Percentiles rank a stretch among this genome's conserved stretches.
Evolutionary conservation across 2,888 invertebrate genomes (phyloP).

Genomic region (Brenthis ino): DNA sequence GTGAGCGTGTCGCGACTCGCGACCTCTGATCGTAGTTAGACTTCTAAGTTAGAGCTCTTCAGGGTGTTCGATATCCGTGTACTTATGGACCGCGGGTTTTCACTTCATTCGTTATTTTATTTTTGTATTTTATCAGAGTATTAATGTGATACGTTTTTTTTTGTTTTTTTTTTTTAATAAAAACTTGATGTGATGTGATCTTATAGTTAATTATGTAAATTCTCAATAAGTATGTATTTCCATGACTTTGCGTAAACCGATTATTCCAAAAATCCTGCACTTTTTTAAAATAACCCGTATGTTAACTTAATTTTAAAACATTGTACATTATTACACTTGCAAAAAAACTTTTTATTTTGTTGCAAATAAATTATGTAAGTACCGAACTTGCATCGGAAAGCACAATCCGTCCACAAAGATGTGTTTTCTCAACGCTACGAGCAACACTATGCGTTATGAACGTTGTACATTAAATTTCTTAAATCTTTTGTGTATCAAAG

Average conservation of each 20-base stretch:
- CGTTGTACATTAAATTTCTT: neutral
- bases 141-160: constrained; percentile 3
- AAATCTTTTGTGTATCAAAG: constrained; percentile 5
- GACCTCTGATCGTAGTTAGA: constrained; percentile 2
- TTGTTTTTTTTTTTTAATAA: neutral
- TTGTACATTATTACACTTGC: neutral
- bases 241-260: too few species aligned
- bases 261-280: too few species aligned
- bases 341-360: neutral
- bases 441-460: constrained; percentile 12
- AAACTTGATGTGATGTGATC: neutral
- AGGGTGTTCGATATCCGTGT: constrained; percentile 31
- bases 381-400: constrained; percentile 44
- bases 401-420: constrained; percentile 69
- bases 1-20: constrained; percentile 45
- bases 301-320: too few species aligned
- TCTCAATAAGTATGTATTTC: too few species aligned
- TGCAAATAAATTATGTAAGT: neutral
- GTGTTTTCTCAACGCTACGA: constrained; percentile 47
- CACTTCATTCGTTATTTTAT: constrained; percentile 13
- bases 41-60: constrained; percentile 25
- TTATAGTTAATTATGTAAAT: too few species aligned
- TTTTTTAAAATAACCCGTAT: too few species aligned
- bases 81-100: constrained; percentile 37
- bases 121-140: neutral